Evolutionary conservation across 2,888 invertebrate species (phyloP).

Genomic region (Andrena haemorrhoa): DNA sequence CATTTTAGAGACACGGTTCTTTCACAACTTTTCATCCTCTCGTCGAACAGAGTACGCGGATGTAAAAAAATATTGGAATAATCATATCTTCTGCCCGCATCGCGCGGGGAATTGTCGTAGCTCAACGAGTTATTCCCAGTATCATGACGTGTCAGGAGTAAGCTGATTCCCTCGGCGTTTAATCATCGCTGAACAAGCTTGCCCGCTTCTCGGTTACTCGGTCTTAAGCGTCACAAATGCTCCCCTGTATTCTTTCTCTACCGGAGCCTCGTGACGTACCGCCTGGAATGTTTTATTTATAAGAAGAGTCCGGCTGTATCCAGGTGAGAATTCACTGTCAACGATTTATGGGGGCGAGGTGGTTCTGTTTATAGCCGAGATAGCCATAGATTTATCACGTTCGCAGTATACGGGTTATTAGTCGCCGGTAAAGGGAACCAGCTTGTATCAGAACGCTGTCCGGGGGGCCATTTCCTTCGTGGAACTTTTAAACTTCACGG

Average conservation of each 20-base stretch:
- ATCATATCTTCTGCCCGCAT: neutral
- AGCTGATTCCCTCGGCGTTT: slow-evolving; percentile 54
- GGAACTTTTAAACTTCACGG: neutral
- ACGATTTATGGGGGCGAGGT: slow-evolving; percentile 5
- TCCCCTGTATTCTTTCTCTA: neutral
- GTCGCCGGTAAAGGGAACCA: slow-evolving; percentile 21
- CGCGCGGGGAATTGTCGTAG: slow-evolving; percentile 15
- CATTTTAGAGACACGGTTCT: neutral
- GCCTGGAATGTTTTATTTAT: neutral
- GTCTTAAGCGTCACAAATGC: slow-evolving; percentile 1
- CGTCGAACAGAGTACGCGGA: neutral
- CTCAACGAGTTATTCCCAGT: slow-evolving; percentile 42
- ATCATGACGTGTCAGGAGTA: slow-evolving; percentile 50
- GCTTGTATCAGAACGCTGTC: neutral
- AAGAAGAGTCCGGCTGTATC: neutral
- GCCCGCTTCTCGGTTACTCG: slow-evolving; percentile 13
- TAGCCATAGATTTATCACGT: slow-evolving; percentile 23
- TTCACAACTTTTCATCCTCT: neutral
- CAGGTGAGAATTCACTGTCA: slow-evolving; percentile 7
- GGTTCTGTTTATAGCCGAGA: slow-evolving; percentile 10
- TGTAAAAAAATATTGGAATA: neutral
- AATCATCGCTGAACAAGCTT: slow-evolving; percentile 63
- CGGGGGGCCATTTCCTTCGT: neutral
- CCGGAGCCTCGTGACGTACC: neutral
- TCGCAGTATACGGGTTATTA: slow-evolving; percentile 20